Percentiles rank a stretch among this genome's conserved stretches.
Evolutionary conservation across 2,888 invertebrate genomes (phyloP).

Genomic region (Tolmerus cingulatus): DNA sequence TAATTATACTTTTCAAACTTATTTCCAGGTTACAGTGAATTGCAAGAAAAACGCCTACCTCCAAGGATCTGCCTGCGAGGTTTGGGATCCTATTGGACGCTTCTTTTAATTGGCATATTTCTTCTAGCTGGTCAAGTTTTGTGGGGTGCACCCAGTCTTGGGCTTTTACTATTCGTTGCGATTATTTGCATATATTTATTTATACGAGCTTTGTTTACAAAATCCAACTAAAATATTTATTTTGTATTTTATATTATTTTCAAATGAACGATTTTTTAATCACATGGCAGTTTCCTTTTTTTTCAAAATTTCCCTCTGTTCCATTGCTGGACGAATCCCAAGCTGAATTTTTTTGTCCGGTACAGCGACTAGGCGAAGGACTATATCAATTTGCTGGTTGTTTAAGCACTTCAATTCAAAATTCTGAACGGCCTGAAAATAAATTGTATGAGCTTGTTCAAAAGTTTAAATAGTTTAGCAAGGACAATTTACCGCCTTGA

Average conservation of each 20-base stretch:
- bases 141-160: conserved; percentile 56
- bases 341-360: background rate
- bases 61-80: conserved; percentile 59
- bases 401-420: conserved; percentile 67
- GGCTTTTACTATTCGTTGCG: conserved; percentile 54
- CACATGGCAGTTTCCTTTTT: background rate
- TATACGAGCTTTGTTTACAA: conserved; percentile 56
- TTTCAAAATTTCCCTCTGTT: background rate
- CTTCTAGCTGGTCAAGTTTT: conserved; percentile 54
- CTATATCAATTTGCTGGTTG: conserved; percentile 65
- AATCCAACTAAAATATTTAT: conserved; percentile 38
- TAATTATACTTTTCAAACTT: background rate
- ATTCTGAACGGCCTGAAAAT: conserved; percentile 63
- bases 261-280: background rate
- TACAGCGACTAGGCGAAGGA: conserved; percentile 66
- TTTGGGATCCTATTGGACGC: conserved; percentile 57
- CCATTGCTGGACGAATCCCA: background rate
- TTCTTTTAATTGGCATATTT: conserved; percentile 52
- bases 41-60: conserved; percentile 57
- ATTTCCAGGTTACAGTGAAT: conserved; percentile 54
- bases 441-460: background rate
- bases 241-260: conserved; percentile 17
- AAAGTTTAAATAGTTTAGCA: background rate
- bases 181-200: conserved; percentile 54
- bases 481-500: conserved; percentile 68